Conservation (phyloP, 1,140 invertebrate genomes). For the Lepidostoma basale region DNA sequence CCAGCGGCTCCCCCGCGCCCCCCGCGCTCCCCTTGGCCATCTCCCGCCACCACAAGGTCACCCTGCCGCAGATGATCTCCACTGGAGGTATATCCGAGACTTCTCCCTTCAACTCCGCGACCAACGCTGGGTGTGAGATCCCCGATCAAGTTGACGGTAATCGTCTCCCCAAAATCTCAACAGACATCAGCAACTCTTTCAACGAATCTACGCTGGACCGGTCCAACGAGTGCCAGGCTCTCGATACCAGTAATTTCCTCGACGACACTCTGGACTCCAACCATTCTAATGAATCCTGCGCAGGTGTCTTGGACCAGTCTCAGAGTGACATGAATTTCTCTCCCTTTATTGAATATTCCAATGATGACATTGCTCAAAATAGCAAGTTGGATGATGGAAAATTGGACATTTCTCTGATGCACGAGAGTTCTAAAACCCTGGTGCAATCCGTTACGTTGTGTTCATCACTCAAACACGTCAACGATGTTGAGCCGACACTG, state of each 20-base stretch:
- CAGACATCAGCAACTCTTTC: slow-evolving; percentile 1
- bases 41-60: slow-evolving; percentile 2
- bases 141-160: slow-evolving; percentile 23
- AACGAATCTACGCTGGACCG: slow-evolving; percentile 33
- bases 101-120: slow-evolving; percentile 28
- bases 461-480: slow-evolving; percentile 20
- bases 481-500: slow-evolving; percentile 32
- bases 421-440: slow-evolving; percentile 17
- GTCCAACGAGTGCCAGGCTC: slow-evolving; percentile 56
- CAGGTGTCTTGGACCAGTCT: slow-evolving; percentile 46
- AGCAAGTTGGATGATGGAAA: not conserved
- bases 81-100: slow-evolving; percentile 22
- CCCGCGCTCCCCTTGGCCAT: slow-evolving; percentile 25
- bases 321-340: not conserved
- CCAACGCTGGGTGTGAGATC: slow-evolving; percentile 37
- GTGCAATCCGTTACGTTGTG: slow-evolving; percentile 19
- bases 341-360: not conserved
- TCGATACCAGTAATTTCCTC: slow-evolving; percentile 42
- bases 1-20: slow-evolving; percentile 29
- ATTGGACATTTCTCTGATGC: slow-evolving; percentile 12
- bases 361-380: not conserved
- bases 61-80: slow-evolving; percentile 36
- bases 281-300: slow-evolving; percentile 59
- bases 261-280: slow-evolving; percentile 48
- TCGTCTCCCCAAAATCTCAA: not conserved